Conservation (phyloP, 2,888 invertebrate species). For the Pharmacophagus antenor region DNA sequence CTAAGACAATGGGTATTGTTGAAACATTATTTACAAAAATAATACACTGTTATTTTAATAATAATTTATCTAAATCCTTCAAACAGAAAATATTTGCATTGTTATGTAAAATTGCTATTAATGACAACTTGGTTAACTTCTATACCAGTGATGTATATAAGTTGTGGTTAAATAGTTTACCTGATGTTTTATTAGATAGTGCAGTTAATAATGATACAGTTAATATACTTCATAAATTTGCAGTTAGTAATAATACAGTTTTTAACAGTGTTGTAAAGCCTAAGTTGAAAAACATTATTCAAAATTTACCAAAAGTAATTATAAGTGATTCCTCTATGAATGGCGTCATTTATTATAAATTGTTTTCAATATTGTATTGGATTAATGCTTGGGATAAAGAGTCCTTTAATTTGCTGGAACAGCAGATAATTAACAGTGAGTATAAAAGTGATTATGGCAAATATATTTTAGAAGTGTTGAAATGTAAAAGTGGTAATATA, state of each 20-base stretch:
- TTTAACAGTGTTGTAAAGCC: constrained; percentile 74
- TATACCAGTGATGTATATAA: constrained; percentile 64
- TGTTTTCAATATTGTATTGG: constrained; percentile 80
- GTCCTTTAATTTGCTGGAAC: constrained; percentile 65
- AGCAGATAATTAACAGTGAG: constrained; percentile 55
- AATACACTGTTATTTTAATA: constrained; percentile 61
- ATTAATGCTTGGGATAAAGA: constrained; percentile 65
- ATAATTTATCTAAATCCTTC: constrained; percentile 46
- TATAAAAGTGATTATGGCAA: constrained; percentile 60
- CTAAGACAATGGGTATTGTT: constrained; percentile 53
- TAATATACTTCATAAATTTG: constrained; percentile 80
- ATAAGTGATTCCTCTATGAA: constrained; percentile 57
- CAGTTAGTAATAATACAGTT: constrained; percentile 73
- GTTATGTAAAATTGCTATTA: constrained; percentile 68
- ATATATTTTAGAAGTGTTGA: constrained; percentile 66
- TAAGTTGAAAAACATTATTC: constrained; percentile 66
- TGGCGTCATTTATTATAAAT: constrained; percentile 68
- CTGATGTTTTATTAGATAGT: constrained; percentile 77
- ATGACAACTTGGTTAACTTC: constrained; percentile 62
- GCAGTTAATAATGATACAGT: constrained; percentile 74
- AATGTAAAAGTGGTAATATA: constrained; percentile 48
- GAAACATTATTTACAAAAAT: constrained; percentile 63
- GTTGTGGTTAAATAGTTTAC: constrained; percentile 77
- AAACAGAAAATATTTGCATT: constrained; percentile 66
- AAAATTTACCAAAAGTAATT: constrained; percentile 61